phyloP scores from a whole-genome alignment of 2,888 invertebrate genomes.

The Calameuta idolon region DNA sequence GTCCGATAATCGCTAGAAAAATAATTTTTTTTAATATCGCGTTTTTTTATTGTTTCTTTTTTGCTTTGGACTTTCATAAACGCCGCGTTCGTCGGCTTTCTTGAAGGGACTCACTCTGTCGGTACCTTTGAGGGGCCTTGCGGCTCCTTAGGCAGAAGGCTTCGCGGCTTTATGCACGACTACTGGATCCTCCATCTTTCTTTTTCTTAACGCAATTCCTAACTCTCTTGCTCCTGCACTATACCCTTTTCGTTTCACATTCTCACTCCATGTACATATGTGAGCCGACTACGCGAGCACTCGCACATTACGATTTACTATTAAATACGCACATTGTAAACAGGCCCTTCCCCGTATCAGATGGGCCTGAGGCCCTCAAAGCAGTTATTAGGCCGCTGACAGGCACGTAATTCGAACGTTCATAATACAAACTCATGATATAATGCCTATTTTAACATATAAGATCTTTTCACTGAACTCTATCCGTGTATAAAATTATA shows the following conservation, averaged over 20 bases:
- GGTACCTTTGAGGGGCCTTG: slow-evolving; percentile 1
- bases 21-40: background rate
- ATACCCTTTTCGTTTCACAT: slow-evolving; percentile 9
- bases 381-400: slow-evolving; percentile 65
- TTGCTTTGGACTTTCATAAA: background rate
- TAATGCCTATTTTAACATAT: slow-evolving; percentile 57
- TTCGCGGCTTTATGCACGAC: background rate
- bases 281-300: background rate
- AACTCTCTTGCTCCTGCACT: slow-evolving; percentile 9
- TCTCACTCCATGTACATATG: background rate
- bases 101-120: background rate
- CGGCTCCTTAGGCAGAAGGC: slow-evolving; percentile 1
- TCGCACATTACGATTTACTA: slow-evolving; percentile 55
- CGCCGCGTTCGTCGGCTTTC: slow-evolving; percentile 5
- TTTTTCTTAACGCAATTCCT: background rate
- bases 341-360: slow-evolving; percentile 61
- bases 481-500: slow-evolving; percentile 17
- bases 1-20: background rate
- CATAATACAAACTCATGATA: slow-evolving; percentile 51
- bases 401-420: slow-evolving; percentile 61
- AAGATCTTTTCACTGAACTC: slow-evolving; percentile 49
- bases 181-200: background rate
- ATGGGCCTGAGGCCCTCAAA: slow-evolving; percentile 51
- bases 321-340: slow-evolving; percentile 64
- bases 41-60: background rate